A percentile compares a stretch with the other conserved stretches of the same genome.
phyloP scores from a whole-genome alignment of 2,888 invertebrate species.

The Drosophila macrospina region DNA sequence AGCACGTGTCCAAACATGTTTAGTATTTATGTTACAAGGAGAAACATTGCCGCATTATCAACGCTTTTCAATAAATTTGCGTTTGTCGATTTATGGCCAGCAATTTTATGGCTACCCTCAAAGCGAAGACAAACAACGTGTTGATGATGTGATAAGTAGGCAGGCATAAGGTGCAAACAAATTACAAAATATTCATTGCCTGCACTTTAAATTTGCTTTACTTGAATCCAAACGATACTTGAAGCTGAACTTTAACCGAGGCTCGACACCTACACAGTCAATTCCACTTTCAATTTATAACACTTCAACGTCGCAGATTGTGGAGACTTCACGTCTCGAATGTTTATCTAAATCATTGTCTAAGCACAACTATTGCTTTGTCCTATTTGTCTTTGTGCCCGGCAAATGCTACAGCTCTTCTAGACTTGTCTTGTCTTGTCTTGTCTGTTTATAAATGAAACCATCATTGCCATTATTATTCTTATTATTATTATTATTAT shows the following conservation, averaged over 20 bases:
- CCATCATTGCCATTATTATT: conserved; percentile 49
- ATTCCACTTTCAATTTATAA: conserved; percentile 22
- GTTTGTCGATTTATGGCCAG: conserved; percentile 60
- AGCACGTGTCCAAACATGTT: conserved; percentile 43
- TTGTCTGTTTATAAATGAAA: conserved; percentile 41
- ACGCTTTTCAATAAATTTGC: conserved; percentile 64
- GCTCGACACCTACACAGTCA: conserved; percentile 7
- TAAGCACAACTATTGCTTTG: conserved; percentile 41
- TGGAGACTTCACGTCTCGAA: conserved; percentile 17
- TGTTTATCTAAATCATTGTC: conserved; percentile 42
- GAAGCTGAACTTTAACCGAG: neutral
- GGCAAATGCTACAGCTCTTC: conserved; percentile 5
- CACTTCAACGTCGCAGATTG: conserved; percentile 16
- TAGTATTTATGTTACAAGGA: conserved; percentile 39
- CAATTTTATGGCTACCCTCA: conserved; percentile 53
- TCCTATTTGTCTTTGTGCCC: conserved; percentile 31
- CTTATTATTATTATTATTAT: conserved; percentile 36
- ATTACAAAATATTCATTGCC: conserved; percentile 10
- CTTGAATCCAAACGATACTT: conserved; percentile 7
- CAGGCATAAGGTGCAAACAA: conserved; percentile 46
- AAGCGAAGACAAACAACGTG: conserved; percentile 45
- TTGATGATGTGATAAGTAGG: conserved; percentile 57
- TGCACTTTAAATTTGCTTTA: conserved; percentile 11
- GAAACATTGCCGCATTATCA: conserved; percentile 50
- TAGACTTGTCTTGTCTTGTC: conserved; percentile 33